Evolutionary conservation across 2,888 invertebrate genomes (phyloP), one percentile per base, ranked within the genome.

Genomic region (Lymantria monacha): DNA sequence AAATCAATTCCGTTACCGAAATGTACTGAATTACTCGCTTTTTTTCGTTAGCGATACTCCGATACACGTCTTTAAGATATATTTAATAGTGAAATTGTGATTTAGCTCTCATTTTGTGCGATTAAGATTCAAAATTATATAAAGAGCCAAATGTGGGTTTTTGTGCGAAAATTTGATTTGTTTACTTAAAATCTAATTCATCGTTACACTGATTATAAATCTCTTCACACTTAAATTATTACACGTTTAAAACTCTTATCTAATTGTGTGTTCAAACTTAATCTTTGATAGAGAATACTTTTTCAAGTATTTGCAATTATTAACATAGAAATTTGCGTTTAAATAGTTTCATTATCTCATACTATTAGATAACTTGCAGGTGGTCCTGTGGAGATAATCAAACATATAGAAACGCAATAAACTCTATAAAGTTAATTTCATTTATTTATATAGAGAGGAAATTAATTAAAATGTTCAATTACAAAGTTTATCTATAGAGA

Each of bases 1-100:
- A 79, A 80, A 79, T 81, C 81, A 81, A 81, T 81, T 81, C 81
- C 81, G 62, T 70, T 66, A 52, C 53, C 63, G 59, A 60, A 62
- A 67, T 67, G 61, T 70, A 66, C 60, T 64, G 52, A 63, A 52
- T 49, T 42, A 33, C 56, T 63, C 59, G 66, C 59, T 61, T 55
- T 42, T 43, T 53, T 57, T 56, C 53, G 47, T 50, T 41, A 50
- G 58, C 63, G 55, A 65, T 57, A 55, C 54, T 67, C 53, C 51
- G 8, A 55, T 53, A 65, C 61, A 68, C 66, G 64, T 51, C 49
- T 42, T 13, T 42, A 30, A 46, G 41, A 42, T 42, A 43, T 46
- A 60, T 47, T 46, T 41, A 52, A 51, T 44, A 42, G 38, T 42
- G 13, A 48, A 42, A 46, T 14, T 9, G 42, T 33, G 44, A 44